Evolutionary conservation across 2,888 invertebrate species (phyloP).

Genomic region (Dioctria rufipes): DNA sequence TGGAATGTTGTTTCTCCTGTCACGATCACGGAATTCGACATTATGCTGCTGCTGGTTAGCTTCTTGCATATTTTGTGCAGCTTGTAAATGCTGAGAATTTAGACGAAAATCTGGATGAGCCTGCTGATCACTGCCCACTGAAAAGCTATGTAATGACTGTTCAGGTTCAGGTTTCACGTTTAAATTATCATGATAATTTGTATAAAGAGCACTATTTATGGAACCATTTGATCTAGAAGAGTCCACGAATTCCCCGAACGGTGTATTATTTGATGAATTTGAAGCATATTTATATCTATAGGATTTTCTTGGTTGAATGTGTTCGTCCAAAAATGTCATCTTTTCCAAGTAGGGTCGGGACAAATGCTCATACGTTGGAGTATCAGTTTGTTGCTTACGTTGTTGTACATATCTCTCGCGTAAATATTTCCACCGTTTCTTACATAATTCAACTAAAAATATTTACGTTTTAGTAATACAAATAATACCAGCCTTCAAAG

Average conservation of each 20-base stretch:
- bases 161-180: slow-evolving; percentile 56
- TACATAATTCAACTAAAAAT: slow-evolving; percentile 68
- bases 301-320: slow-evolving; percentile 70
- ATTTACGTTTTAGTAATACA: not conserved
- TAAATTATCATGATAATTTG: slow-evolving; percentile 27
- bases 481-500: not conserved
- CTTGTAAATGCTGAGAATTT: slow-evolving; percentile 62
- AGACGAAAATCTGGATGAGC: not conserved
- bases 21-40: slow-evolving; percentile 18
- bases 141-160: slow-evolving; percentile 68
- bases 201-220: slow-evolving; percentile 28
- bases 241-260: slow-evolving; percentile 69
- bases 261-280: slow-evolving; percentile 68
- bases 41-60: slow-evolving; percentile 53
- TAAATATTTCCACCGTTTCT: slow-evolving; percentile 71
- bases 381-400: slow-evolving; percentile 70
- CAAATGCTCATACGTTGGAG: slow-evolving; percentile 70
- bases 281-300: slow-evolving; percentile 70
- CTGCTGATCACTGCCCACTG: slow-evolving; percentile 64
- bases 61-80: slow-evolving; percentile 63
- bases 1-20: slow-evolving; percentile 59
- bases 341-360: slow-evolving; percentile 71
- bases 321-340: slow-evolving; percentile 71
- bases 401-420: slow-evolving; percentile 71
- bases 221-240: slow-evolving; percentile 69